Conservation (phyloP, 2,888 invertebrate genomes). For the Nephrotoma appendiculata region DNA sequence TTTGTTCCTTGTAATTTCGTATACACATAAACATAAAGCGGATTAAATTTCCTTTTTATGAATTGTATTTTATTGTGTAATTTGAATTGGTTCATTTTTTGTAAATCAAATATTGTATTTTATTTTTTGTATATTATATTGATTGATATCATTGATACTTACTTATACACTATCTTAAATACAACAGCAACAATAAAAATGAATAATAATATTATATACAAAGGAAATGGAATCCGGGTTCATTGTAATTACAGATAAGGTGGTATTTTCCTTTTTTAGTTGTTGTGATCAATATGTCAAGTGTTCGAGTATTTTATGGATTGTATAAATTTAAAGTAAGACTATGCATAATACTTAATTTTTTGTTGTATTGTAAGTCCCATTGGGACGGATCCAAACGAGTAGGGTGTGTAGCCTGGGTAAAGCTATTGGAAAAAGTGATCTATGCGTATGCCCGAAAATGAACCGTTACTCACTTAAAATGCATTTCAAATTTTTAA, state of each 20-base stretch:
- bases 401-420: too few relatives aligned
- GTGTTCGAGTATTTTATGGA: not conserved
- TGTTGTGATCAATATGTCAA: not conserved
- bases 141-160: not conserved
- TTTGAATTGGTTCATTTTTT: not conserved
- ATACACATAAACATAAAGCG: not conserved
- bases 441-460: too few relatives aligned
- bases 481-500: too few relatives aligned
- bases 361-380: too few relatives aligned
- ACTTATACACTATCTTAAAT: conserved; percentile 1
- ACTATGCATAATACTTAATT: too few relatives aligned
- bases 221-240: conserved; percentile 1
- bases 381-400: too few relatives aligned
- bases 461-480: too few relatives aligned
- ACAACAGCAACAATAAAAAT: not conserved
- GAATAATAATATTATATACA: not conserved
- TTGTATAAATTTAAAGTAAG: not conserved
- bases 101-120: not conserved
- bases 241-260: conserved; percentile 1
- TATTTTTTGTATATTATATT: not conserved
- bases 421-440: too few relatives aligned
- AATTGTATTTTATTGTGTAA: not conserved
- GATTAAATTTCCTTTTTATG: not conserved
- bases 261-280: not conserved
- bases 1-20: not conserved